Conservation (phyloP, 2,113 vertebrate species). For the Malurus cyaneus region DNA sequence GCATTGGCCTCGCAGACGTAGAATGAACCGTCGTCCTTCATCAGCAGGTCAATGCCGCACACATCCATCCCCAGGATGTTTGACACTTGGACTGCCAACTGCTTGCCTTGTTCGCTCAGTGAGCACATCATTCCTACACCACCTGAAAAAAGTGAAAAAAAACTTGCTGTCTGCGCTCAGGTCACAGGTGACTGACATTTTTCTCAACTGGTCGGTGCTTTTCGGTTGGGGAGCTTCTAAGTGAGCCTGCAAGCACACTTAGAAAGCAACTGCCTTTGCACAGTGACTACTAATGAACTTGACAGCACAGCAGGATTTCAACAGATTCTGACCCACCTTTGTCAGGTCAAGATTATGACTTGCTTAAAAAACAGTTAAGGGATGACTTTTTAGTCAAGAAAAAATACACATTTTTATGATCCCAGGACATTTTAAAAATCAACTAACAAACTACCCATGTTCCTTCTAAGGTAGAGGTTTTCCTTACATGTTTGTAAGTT, state of each 20-base stretch:
- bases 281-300: neutral
- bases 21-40: conserved; percentile 82
- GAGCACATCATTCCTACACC: conserved; percentile 84
- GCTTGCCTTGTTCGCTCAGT: conserved; percentile 81
- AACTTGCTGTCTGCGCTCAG: neutral
- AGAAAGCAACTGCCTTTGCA: neutral
- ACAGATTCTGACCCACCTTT: neutral
- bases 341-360: neutral
- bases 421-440: neutral
- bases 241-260: neutral
- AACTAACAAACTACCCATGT: neutral
- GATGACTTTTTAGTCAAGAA: neutral
- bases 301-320: neutral
- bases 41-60: conserved; percentile 82
- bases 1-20: conserved; percentile 84
- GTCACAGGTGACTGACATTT: neutral
- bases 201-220: neutral
- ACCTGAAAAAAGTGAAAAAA: conserved; percentile 61
- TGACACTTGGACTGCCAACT: conserved; percentile 81
- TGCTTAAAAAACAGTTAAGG: neutral
- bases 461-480: neutral
- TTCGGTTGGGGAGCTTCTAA: neutral
- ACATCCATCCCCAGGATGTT: conserved; percentile 84
- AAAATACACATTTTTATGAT: neutral
- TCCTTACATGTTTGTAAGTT: neutral